Evolutionary conservation across 2,888 invertebrate species (phyloP).

Genomic region (Ephialtes manifestator): DNA sequence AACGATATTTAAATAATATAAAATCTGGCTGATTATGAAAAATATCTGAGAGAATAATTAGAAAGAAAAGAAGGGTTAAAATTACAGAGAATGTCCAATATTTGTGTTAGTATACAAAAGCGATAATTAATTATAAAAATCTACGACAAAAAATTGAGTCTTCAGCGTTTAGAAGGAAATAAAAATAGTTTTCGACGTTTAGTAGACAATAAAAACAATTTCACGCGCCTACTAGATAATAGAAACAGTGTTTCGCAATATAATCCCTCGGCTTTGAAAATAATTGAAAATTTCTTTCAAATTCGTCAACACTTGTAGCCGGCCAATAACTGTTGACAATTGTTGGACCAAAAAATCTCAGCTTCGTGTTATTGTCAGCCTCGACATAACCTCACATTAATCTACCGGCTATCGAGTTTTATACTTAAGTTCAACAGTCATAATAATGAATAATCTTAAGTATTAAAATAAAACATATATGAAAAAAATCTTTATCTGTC

Average conservation of each 20-base stretch:
- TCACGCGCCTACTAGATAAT: background rate
- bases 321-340: background rate
- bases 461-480: background rate
- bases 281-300: background rate
- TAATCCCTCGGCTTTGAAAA: no score
- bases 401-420: background rate
- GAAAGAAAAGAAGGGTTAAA: no score
- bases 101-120: no score
- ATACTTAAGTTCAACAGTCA: background rate
- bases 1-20: background rate
- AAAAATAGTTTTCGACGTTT: background rate
- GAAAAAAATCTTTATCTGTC: background rate
- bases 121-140: no score
- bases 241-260: background rate
- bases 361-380: background rate
- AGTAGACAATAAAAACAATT: background rate
- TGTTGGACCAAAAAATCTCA: background rate
- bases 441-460: slow-evolving; percentile 13
- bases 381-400: background rate
- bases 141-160: no score
- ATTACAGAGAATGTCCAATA: no score
- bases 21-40: no score
- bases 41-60: no score
- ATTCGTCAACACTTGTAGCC: background rate
- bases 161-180: background rate